Evolutionary conservation across 2,797 vertebrate genomes (phyloP), one percentile per base, ranked within the genome.

Genomic region (Xenopus petersii): DNA sequence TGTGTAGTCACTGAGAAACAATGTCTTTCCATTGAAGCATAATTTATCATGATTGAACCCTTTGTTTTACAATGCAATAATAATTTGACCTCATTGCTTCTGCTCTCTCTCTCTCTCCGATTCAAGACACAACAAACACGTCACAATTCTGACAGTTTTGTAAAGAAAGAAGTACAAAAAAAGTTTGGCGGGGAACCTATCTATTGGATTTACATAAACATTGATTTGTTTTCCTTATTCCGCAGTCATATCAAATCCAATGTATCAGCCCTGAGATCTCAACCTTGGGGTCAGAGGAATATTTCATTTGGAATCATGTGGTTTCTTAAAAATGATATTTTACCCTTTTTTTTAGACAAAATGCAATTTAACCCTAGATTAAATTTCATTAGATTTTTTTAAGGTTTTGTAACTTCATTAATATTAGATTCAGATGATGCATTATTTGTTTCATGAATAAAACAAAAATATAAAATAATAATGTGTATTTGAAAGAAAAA

Each of bases 141-240:
- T 65, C 68, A 66, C 60, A 65, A 65, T 58, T 65, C 60, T 26
- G 55, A 67, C 47, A 33, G 10, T 5, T 10, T 66, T 75, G 46
- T 26, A 66, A 59, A 7, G 62, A 4, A 49, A 12, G 36, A 49
- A 75, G 51, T 10, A 16, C 13, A 17, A 13, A 36, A 21, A 76
- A 58, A 42, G 46, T 60, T 26, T 71, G 62, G 21, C 67, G 15
- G 24, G 3, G 33, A n/a, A 30, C 56, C 56, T 46, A 61, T 51
- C 30, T 67, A 33, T 67, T 67, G 48, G 42, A 30, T 77, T 62
- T 71, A 71, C 63, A n/a, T 77, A 61, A 46, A 75, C 81, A 81
- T 74, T 83, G 86, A 85, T 80, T 83, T 79, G 67, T 79, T 86
- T 84, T 10, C 21, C 26, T 30, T 71, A 83, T 87, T 60, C 82